phyloP scores from a whole-genome alignment of 2,888 invertebrate species.

The Aspidiotus rigidus region DNA sequence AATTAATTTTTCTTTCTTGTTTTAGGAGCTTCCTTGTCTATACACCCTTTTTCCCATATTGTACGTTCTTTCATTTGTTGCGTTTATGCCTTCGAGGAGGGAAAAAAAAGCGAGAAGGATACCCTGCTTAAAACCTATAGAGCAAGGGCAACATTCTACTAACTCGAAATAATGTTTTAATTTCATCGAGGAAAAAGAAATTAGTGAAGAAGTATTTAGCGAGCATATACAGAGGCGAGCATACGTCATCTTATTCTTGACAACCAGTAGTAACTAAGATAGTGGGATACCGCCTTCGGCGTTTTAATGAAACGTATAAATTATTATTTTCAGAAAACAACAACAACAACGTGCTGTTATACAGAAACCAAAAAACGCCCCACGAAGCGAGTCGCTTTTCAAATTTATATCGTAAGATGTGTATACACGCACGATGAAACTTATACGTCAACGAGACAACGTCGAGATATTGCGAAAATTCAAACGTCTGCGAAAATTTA shows the following conservation, averaged over 20 bases:
- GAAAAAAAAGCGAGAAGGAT: too few species aligned
- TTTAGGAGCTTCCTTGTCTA: too few species aligned
- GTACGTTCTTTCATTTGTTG: too few species aligned
- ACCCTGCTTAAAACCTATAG: too few species aligned
- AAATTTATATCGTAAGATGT: slow-evolving; percentile 1
- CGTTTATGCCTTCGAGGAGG: too few species aligned
- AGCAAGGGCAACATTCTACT: background rate
- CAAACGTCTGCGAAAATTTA: slow-evolving; percentile 4
- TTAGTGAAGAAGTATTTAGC: slow-evolving; percentile 32
- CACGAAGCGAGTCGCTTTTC: slow-evolving; percentile 10
- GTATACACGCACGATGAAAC: background rate
- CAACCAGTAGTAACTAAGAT: slow-evolving; percentile 25
- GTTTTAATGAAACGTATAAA: slow-evolving; percentile 30
- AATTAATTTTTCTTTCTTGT: slow-evolving; percentile 6
- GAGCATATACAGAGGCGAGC: slow-evolving; percentile 21
- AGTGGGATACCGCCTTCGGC: slow-evolving; percentile 31
- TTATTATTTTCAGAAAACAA: slow-evolving; percentile 32
- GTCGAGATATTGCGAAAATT: slow-evolving; percentile 2
- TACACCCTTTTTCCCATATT: too few species aligned
- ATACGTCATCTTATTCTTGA: slow-evolving; percentile 33
- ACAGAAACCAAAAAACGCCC: slow-evolving; percentile 26
- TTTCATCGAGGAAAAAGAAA: slow-evolving; percentile 29
- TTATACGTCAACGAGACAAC: slow-evolving; percentile 4
- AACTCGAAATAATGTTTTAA: slow-evolving; percentile 32
- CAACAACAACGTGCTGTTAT: background rate